Evolutionary conservation across 2,113 vertebrate species (phyloP), one percentile per base, ranked within the genome.

Genomic region (Anolis sagrei): DNA sequence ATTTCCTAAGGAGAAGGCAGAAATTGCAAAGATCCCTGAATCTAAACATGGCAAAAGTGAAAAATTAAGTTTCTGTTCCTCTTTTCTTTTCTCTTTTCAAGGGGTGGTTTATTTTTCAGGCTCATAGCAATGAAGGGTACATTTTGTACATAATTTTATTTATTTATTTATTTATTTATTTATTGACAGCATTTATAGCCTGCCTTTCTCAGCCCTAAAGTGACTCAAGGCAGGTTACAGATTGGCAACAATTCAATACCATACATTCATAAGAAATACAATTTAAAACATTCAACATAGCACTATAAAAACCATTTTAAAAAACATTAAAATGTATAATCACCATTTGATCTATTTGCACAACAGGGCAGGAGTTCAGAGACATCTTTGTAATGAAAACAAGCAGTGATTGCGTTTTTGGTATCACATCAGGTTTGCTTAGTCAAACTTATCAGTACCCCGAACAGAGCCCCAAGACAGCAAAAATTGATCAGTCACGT

Each of bases 301-400:
- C n/a, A n/a, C n/a, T n/a, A n/a, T n/a, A n/a, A n/a, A n/a, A n/a
- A n/a, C n/a, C n/a, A n/a, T n/a, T n/a, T n/a, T n/a, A n/a, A n/a
- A n/a, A n/a, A n/a, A n/a, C n/a, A n/a, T n/a, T n/a, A n/a, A n/a
- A n/a, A n/a, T n/a, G n/a, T n/a, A n/a, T n/a, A n/a, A n/a, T n/a
- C n/a, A 14, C 36, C 27, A 39, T 25, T 69, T 34, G 79, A 64
- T 79, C 84, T 21, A 4, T 54, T 49, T 84, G 66, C 25, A 29
- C 29, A 49, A 18, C 21, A 13, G 11, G 19, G 27, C n/a, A 39
- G 34, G 54, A 34, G 4, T 23, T 72, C 85, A 11, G 51, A 85
- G 36, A 19, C 88, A 32, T 69, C 69, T n/a, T 36, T 82, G 21
- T 58, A 77, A 81, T 58, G 76, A 36, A 66, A 21, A 79, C 84